Percentiles rank a stretch among this genome's conserved stretches.
These are phyloP conservation scores for Schlechtendalia chinensis DNA, from an alignment of 1,140 invertebrate genomes.

Conservation along the genomic window DNA sequence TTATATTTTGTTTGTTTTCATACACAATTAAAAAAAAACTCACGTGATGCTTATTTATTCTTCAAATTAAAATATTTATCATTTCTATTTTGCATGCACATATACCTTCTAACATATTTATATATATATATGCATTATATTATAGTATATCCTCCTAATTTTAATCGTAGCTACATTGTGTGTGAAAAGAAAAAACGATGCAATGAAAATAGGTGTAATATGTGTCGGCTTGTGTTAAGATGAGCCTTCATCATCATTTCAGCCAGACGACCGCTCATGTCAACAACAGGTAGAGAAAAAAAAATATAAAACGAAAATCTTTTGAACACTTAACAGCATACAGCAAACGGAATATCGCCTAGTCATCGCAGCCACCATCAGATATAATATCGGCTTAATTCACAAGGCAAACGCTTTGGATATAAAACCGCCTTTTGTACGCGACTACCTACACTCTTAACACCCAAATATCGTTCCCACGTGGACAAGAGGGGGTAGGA, in stretches of 20 bases:
- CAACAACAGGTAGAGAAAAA: slow-evolving; percentile 48
- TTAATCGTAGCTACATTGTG: slow-evolving; percentile 18
- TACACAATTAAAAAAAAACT: too few species aligned
- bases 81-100: not conserved
- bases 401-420: slow-evolving; percentile 41
- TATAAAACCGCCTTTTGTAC: slow-evolving; percentile 46
- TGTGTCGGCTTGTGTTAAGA: slow-evolving; percentile 46
- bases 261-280: slow-evolving; percentile 41
- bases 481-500: not conserved
- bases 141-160: not conserved
- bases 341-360: slow-evolving; percentile 38
- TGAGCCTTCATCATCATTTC: slow-evolving; percentile 49
- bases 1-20: too few species aligned
- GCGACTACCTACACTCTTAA: slow-evolving; percentile 18
- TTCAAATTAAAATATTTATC: not conserved
- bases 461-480: slow-evolving; percentile 28
- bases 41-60: not conserved
- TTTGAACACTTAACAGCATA: slow-evolving; percentile 47
- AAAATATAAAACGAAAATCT: slow-evolving; percentile 49
- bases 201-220: slow-evolving; percentile 46
- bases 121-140: not conserved
- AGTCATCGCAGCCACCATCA: slow-evolving; percentile 48
- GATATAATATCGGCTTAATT: slow-evolving; percentile 50
- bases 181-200: slow-evolving; percentile 24
- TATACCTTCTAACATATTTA: too few species aligned